phyloP scores from a whole-genome alignment of 2,113 vertebrate species.

The Daphoenositta chrysoptera region DNA sequence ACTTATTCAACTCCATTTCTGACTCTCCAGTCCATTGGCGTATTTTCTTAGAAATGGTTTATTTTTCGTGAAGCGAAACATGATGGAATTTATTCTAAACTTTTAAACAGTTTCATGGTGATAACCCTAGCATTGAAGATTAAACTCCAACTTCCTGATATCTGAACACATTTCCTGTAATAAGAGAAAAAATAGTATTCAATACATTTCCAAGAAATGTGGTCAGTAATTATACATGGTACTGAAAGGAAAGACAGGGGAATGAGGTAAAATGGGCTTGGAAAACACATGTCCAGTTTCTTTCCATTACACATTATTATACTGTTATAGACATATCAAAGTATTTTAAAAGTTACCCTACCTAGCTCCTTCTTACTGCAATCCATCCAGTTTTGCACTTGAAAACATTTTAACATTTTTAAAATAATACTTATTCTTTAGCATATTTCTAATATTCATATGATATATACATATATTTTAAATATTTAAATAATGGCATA shows the following conservation, averaged over 20 bases:
- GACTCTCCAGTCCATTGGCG: rapidly evolving
- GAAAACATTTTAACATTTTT: background rate
- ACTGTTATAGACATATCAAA: background rate
- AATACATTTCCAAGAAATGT: background rate
- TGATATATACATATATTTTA: background rate
- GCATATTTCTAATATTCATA: background rate
- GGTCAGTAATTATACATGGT: background rate
- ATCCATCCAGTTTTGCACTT: background rate
- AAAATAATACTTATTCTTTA: background rate
- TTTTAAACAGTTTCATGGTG: background rate
- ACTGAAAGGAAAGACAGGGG: background rate
- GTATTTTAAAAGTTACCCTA: background rate
- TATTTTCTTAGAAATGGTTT: background rate
- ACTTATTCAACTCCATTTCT: background rate
- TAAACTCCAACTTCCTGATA: background rate
- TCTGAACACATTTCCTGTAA: background rate
- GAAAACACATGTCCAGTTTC: background rate
- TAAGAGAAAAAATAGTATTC: background rate
- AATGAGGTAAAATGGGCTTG: background rate
- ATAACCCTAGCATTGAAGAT: background rate
- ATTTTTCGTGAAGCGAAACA: background rate
- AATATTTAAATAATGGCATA: background rate
- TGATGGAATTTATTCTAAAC: background rate
- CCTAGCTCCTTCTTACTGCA: background rate
- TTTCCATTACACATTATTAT: background rate